phyloP scores from a whole-genome alignment of 1,140 invertebrate species.

The Caerostris darwini region DNA sequence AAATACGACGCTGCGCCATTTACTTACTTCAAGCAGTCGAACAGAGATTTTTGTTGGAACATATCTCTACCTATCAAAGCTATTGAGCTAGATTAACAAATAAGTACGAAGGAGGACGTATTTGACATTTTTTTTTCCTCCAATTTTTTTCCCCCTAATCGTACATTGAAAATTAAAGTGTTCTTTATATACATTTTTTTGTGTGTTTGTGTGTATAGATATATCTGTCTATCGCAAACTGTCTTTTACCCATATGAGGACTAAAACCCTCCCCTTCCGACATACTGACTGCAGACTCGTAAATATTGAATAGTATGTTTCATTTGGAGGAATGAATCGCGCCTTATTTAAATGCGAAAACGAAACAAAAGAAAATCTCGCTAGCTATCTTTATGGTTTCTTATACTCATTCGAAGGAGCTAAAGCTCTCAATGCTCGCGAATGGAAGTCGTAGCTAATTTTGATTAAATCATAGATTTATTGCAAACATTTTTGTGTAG shows the following conservation, averaged over 20 bases:
- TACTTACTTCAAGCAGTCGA: slow-evolving; percentile 73
- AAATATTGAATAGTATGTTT: slow-evolving; percentile 67
- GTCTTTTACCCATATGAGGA: slow-evolving; percentile 50
- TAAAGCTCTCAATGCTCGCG: neutral
- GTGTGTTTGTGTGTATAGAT: neutral
- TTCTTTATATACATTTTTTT: slow-evolving; percentile 25
- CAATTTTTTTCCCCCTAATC: slow-evolving; percentile 60
- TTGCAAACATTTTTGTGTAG: neutral
- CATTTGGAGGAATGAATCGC: slow-evolving; percentile 60
- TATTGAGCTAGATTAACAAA: slow-evolving; percentile 76
- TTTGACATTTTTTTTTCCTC: slow-evolving; percentile 28
- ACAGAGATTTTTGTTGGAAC: slow-evolving; percentile 58
- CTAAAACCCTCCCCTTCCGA: neutral
- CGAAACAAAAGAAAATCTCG: slow-evolving; percentile 36
- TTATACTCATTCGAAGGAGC: neutral
- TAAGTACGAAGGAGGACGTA: slow-evolving; percentile 43
- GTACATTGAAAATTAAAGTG: slow-evolving; percentile 76
- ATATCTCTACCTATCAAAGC: slow-evolving; percentile 71
- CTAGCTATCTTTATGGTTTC: neutral
- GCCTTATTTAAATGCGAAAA: slow-evolving; percentile 63
- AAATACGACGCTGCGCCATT: slow-evolving; percentile 70
- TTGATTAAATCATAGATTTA: slow-evolving; percentile 15
- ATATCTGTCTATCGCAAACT: slow-evolving; percentile 45
- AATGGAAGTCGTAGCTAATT: neutral
- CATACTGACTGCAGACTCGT: slow-evolving; percentile 10